Evolutionary conservation across 2,797 vertebrate species (phyloP), one percentile per base, ranked within the genome.

Genomic region (Rhinogobio ventralis): DNA sequence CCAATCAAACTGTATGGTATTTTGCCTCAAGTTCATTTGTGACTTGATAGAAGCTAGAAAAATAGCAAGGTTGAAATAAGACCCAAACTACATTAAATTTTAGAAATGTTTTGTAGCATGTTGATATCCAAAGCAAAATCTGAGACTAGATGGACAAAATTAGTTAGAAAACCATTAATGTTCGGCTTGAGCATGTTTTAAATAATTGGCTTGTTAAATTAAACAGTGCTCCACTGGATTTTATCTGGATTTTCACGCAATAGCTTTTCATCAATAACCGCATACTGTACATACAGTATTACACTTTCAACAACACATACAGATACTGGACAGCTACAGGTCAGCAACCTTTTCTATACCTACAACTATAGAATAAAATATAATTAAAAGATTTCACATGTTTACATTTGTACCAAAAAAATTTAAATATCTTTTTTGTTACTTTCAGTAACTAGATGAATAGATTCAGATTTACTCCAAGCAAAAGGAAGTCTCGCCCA

Each of bases 401-500:
- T 71, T 42, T 17, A 71, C n/a, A 28, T n/a, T 25, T 72, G 13
- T 6, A 69, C 20, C 10, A 36, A 19, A 30, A 9, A 36, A 20
- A 20, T 30, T 3, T 0, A 33, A 53, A 20, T 23, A 53, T 51
- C 3, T 69, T 39, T 67, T 23, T 13, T 42, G 0, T 62, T 69
- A 7, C 10, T 76, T 71, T 42, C 20, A 8, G 6, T 7, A 30
- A 55, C 20, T 39, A 17, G 33, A 25, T 25, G 7, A 76, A 57
- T 62, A 25, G 15, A 60, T 64, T 45, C 17, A 81, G 55, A 80
- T 81, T 28, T 7, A 68, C 73, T 57, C 73, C 45, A 19, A n/a
- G 15, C 17, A 8, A 33, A 71, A 33, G 46, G 60, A 72, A 42
- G 49, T 46, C 20, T 19, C 46, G 25, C 39, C 55, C 20, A 2